Percentiles rank a stretch among this genome's conserved stretches.
Conservation (phyloP, 2,888 invertebrate genomes). For the Spilarctia lutea region DNA sequence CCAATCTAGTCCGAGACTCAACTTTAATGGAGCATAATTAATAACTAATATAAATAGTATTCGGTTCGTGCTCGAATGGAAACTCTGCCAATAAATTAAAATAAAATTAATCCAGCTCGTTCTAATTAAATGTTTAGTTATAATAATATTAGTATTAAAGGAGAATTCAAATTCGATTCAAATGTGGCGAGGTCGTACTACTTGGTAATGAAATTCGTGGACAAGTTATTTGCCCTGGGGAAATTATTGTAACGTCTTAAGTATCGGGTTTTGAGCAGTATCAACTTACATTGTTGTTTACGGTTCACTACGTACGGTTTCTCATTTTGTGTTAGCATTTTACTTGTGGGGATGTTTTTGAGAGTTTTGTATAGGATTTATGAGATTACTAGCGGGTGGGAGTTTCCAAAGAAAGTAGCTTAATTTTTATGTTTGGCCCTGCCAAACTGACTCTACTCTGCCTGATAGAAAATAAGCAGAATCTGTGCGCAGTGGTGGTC, state of each 20-base stretch:
- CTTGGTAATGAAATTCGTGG: conserved; percentile 46
- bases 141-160: not conserved
- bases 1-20: not conserved
- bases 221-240: conserved; percentile 36
- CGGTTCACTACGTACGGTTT: not conserved
- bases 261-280: conserved; percentile 19
- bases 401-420: not conserved
- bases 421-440: too few species aligned
- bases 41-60: not conserved
- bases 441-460: too few species aligned
- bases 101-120: conserved; percentile 4
- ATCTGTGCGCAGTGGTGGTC: too few species aligned
- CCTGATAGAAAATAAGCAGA: too few species aligned
- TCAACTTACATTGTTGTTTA: conserved; percentile 1
- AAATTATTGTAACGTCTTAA: conserved; percentile 35
- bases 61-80: not conserved
- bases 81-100: conserved; percentile 3
- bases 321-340: not conserved
- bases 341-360: not conserved
- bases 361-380: not conserved
- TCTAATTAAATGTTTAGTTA: conserved; percentile 8
- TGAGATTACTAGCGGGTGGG: not conserved
- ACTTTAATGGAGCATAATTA: not conserved
- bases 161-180: not conserved
- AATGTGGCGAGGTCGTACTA: conserved; percentile 11